Evolutionary conservation across 2,888 invertebrate species (phyloP).

Genomic region (Actias luna): DNA sequence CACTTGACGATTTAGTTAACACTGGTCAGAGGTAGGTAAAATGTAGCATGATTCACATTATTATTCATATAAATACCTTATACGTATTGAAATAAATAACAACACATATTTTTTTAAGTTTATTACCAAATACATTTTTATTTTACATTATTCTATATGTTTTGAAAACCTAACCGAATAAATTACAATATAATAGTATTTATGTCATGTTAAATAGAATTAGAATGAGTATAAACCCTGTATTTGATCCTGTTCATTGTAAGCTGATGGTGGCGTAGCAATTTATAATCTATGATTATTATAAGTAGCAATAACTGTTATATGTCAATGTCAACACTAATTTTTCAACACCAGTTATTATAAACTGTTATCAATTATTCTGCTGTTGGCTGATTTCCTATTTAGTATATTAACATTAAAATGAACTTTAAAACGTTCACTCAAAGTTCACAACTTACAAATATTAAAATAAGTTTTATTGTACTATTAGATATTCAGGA

Average conservation of each 20-base stretch:
- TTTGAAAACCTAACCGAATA: background rate
- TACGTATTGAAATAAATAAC: constrained; percentile 3
- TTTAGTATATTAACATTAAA: too few species aligned
- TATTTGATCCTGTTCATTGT: constrained; percentile 41
- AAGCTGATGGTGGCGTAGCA: background rate
- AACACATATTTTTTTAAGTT: background rate
- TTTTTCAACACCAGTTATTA: background rate
- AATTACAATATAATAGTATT: constrained; percentile 11
- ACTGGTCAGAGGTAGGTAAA: constrained; percentile 13
- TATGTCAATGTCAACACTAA: background rate
- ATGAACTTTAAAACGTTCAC: too few species aligned
- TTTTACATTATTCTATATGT: background rate
- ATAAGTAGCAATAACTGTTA: too few species aligned
- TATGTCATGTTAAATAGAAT: constrained; percentile 26
- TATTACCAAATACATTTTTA: background rate
- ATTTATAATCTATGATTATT: too few species aligned
- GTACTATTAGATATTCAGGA: too few species aligned
- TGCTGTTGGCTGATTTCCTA: too few species aligned
- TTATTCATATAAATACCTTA: background rate
- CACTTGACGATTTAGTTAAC: constrained; percentile 7
- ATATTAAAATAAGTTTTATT: too few species aligned
- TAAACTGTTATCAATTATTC: background rate
- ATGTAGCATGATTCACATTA: constrained; percentile 10
- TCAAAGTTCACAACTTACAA: too few species aligned
- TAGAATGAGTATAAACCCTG: constrained; percentile 41